A percentile compares a stretch with the other conserved stretches of the same genome.
These are phyloP conservation scores for Tragelaphus imberbis DNA, from an alignment of 2,113 vertebrate genomes.

Conservation along the genomic window DNA sequence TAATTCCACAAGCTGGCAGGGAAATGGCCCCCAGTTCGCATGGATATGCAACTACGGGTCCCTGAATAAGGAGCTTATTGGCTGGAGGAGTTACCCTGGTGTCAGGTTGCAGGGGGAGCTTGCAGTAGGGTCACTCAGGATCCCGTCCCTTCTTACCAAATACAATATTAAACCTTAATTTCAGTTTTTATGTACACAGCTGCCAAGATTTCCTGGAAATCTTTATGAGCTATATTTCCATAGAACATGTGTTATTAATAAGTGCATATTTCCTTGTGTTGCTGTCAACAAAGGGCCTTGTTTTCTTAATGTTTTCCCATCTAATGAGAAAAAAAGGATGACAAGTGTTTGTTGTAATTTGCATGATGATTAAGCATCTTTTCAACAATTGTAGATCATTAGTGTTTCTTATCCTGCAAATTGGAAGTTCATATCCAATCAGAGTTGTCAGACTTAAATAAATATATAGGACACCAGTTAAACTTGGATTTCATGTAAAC, in stretches of 20 bases:
- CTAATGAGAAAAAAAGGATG: neutral
- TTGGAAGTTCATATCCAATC: neutral
- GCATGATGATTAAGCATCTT: neutral
- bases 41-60: neutral
- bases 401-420: neutral
- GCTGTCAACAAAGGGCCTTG: neutral
- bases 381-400: neutral
- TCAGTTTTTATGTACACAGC: neutral
- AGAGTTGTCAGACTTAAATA: neutral
- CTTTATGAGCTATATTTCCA: neutral
- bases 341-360: neutral
- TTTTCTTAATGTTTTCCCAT: neutral
- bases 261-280: neutral
- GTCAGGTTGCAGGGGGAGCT: too few species aligned
- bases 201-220: neutral
- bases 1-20: neutral
- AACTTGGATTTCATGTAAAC: neutral
- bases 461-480: neutral
- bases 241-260: neutral
- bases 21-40: too few species aligned
- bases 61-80: neutral
- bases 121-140: neutral
- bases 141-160: neutral
- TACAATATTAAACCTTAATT: neutral
- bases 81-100: neutral